Evolutionary conservation across 92 coral and sea anemone genomes (phyloP).

Genomic region (Epizoanthus scotinus): DNA sequence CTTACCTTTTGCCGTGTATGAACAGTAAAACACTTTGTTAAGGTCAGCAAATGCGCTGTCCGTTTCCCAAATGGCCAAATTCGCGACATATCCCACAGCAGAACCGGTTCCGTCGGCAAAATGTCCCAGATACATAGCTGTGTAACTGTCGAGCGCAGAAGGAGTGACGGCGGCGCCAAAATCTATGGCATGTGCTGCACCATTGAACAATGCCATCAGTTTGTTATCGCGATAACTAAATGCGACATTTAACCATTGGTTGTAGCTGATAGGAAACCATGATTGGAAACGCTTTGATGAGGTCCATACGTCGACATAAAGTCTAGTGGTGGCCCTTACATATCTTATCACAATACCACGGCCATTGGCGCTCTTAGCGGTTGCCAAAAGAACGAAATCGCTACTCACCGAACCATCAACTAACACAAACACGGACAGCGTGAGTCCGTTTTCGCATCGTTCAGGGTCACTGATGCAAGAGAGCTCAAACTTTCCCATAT

Average conservation of each 20-base stretch:
- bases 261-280: not conserved
- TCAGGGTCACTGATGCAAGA: constrained; percentile 62
- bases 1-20: constrained; percentile 13
- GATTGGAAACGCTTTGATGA: not conserved
- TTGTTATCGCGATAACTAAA: not conserved
- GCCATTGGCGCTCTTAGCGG: constrained; percentile 16
- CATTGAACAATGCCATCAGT: not conserved
- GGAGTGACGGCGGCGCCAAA: not conserved
- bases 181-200: not conserved
- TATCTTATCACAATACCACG: constrained; percentile 22
- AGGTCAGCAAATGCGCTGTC: constrained; percentile 19
- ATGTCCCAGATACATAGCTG: constrained; percentile 13
- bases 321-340: not conserved
- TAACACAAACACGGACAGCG: constrained; percentile 52
- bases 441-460: constrained; percentile 57
- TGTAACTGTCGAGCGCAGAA: constrained; percentile 8
- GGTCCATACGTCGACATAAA: constrained; percentile 12
- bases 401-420: constrained; percentile 14
- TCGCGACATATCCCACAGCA: constrained; percentile 16
- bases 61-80: constrained; percentile 26
- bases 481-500: constrained; percentile 67
- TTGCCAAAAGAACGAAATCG: constrained; percentile 36
- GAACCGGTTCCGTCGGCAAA: constrained; percentile 15
- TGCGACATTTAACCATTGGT: constrained; percentile 3
- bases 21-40: constrained; percentile 7